Evolutionary conservation across 2,797 vertebrate genomes (phyloP).

Genomic region (Lagorchestes hirsutus): DNA sequence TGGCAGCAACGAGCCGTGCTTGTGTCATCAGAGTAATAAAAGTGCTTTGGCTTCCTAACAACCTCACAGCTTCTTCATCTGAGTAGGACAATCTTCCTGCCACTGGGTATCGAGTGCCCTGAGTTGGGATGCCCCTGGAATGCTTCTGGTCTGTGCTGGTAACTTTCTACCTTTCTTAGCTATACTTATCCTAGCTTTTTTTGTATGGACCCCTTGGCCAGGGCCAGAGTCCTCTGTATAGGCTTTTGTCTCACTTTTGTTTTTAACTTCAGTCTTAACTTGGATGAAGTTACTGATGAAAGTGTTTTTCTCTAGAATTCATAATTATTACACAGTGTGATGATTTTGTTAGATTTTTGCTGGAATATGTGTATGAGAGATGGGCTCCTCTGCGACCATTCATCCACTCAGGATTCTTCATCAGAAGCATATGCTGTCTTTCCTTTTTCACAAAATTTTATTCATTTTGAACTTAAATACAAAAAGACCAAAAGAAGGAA

Average conservation of each 20-base stretch:
- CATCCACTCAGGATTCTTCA: background rate
- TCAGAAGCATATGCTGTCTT: background rate
- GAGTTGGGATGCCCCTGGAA: background rate
- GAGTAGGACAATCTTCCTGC: background rate
- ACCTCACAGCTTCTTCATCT: background rate
- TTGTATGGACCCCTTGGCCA: background rate
- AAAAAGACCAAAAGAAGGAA: background rate
- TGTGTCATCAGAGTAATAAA: background rate
- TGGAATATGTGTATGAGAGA: background rate
- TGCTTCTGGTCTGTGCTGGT: background rate
- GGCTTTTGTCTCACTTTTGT: background rate
- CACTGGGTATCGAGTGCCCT: background rate
- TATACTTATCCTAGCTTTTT: background rate
- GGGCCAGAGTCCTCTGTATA: background rate
- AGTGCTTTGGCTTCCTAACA: background rate
- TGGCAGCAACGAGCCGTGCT: background rate
- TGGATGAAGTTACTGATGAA: background rate
- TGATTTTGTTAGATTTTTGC: background rate
- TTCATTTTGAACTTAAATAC: background rate
- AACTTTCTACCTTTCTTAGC: background rate
- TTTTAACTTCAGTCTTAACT: background rate
- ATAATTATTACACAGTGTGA: background rate
- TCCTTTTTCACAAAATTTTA: background rate
- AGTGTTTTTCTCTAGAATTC: background rate
- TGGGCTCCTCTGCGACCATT: background rate